Percentiles rank a stretch among this genome's conserved stretches.
Evolutionary conservation across 2,797 vertebrate species (phyloP).

Genomic region (Tapirus indicus): DNA sequence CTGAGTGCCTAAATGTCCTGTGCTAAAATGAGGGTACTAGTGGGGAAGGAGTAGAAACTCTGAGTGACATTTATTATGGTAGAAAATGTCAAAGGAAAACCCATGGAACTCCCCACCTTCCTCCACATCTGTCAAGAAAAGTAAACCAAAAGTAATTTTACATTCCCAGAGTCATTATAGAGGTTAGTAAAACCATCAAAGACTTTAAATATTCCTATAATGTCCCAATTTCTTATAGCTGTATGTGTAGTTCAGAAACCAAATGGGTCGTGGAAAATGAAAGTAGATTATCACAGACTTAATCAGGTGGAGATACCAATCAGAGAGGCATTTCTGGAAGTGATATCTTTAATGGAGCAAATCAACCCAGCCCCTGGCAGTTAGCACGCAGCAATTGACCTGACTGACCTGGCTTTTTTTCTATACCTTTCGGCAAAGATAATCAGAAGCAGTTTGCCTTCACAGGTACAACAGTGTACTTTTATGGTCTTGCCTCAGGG

Average conservation of each 20-base stretch:
- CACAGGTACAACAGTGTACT: not conserved
- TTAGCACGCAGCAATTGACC: not conserved
- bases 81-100: not conserved
- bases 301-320: constrained; percentile 47
- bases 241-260: constrained; percentile 33
- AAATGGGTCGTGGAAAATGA: constrained; percentile 62
- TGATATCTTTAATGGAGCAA: constrained; percentile 29
- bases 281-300: constrained; percentile 41
- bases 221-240: constrained; percentile 29
- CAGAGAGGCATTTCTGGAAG: constrained; percentile 13
- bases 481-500: not conserved
- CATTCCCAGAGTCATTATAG: not conserved
- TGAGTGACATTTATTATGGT: not conserved
- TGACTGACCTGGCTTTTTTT: not conserved
- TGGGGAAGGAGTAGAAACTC: not conserved
- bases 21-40: not conserved
- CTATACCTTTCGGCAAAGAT: constrained; percentile 5
- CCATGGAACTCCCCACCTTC: not conserved
- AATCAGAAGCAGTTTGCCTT: not conserved
- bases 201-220: constrained; percentile 41
- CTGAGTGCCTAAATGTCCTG: not conserved
- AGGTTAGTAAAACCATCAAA: constrained; percentile 53
- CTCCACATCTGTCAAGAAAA: not conserved
- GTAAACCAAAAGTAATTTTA: constrained; percentile 2
- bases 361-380: not conserved